Base-by-base conservation (phyloP, 2,113 vertebrate genomes). In the Petaurus breviceps region DNA sequence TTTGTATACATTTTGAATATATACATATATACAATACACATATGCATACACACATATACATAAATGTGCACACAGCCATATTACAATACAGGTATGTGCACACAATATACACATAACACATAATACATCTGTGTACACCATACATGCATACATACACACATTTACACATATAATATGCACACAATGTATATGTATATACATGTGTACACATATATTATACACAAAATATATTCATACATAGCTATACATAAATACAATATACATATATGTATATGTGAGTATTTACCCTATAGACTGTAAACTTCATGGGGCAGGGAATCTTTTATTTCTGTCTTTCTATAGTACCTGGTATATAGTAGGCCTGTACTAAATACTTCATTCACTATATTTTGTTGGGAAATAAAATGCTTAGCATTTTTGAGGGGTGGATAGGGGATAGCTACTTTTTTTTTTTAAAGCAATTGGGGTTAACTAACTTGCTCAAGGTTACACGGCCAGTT, bases 71-170 rank as follows among this genome's bases (percentile, higher is more conserved):
- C 53, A 77, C 31, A 77, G 5, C 11, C 57, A 77, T 19, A 49
- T 6, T 5, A 19, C 37, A 77, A 68, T 77, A 95, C 97, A 61
- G 94, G 94, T 93, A 96, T 97, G 93, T 37, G 16, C 28, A 57
- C 57, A 37, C 61, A 77, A 6, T n/a, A 6, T 6, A 8, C 19
- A 43, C 8, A 84, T n/a, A n/a, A 7, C 57, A n/a, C 31, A 26
- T 1, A 37, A 14, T 89, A 9, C 54, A 68, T 95, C 95, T 94
- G 96, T 97, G 94, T 8, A 14, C 26, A 57, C 28, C 28, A 31
- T 0, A 31, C 57, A 61, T 68, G 8, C 6, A 68, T 37, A 16
- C 14, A 68, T 16, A 28, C 8, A 57, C 28, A 61, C 31, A 61
- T 28, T 95, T 91, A 77, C 3, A 97, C 95, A 97, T 94, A 93